Evolutionary conservation across 1,140 invertebrate species (phyloP).

Genomic region (Luehdorfia chinensis): DNA sequence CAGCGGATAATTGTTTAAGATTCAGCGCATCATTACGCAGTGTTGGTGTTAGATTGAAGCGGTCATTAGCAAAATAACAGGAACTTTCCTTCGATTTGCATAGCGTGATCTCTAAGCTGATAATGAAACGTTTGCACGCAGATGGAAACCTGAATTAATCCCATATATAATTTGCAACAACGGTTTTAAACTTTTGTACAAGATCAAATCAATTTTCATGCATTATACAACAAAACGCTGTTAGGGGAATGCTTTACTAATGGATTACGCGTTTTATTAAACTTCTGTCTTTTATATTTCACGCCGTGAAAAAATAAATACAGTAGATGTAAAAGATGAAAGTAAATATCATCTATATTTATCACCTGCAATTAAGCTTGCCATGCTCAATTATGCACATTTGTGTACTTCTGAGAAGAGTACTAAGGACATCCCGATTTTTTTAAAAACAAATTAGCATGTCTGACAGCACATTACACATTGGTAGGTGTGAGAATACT

Average conservation of each 20-base stretch:
- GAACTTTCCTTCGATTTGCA: conserved; percentile 14
- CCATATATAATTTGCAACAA: conserved; percentile 11
- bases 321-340: background rate
- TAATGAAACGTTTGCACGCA: conserved; percentile 14
- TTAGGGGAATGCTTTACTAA: conserved; percentile 4
- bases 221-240: conserved; percentile 1
- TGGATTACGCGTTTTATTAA: conserved; percentile 8
- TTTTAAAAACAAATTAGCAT: no score
- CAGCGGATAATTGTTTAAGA: no score
- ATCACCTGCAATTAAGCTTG: no score
- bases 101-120: conserved; percentile 13
- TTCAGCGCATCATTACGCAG: no score
- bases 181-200: conserved; percentile 8
- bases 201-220: conserved; percentile 7
- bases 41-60: background rate
- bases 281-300: background rate
- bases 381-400: no score
- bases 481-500: no score
- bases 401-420: no score
- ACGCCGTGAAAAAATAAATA: background rate
- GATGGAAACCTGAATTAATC: conserved; percentile 7
- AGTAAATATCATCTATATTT: no score
- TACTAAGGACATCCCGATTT: no score
- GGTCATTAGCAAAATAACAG: conserved; percentile 14
- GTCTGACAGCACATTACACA: no score